Conservation (phyloP, 2,797 vertebrate species). For the Etheostoma perlongum region DNA sequence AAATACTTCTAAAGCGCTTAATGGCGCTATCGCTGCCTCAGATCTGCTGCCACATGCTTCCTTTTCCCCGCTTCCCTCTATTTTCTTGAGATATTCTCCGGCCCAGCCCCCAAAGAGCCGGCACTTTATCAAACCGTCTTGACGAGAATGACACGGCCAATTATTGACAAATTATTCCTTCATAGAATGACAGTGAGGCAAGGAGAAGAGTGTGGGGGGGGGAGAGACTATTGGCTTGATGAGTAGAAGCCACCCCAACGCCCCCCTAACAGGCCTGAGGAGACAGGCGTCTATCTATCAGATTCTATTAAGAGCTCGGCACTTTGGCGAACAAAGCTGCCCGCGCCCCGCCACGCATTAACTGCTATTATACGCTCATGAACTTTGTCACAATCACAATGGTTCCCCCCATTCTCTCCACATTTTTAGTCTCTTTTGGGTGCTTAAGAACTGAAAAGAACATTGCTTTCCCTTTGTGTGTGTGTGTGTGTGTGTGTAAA, state of each 20-base stretch:
- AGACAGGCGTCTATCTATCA: conserved; percentile 83
- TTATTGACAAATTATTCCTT: conserved; percentile 90
- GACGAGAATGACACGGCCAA: conserved; percentile 86
- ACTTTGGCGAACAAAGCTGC: conserved; percentile 83
- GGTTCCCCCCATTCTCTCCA: conserved; percentile 49
- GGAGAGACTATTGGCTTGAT: conserved; percentile 58
- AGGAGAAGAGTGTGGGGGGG: conserved; percentile 47
- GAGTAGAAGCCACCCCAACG: conserved; percentile 58
- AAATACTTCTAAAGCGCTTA: conserved; percentile 89
- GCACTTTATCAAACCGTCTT: conserved; percentile 82
- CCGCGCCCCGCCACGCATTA: conserved; percentile 76
- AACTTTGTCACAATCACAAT: conserved; percentile 82
- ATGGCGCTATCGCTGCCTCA: conserved; percentile 81
- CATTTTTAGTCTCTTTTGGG: conserved; percentile 65
- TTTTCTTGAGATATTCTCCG: conserved; percentile 76
- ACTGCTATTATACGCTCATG: conserved; percentile 82
- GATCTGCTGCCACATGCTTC: conserved; percentile 87
- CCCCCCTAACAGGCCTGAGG: conserved; percentile 76
- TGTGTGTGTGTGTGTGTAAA: neutral
- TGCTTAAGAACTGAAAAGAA: conserved; percentile 51
- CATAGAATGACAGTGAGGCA: conserved; percentile 78
- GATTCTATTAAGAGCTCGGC: conserved; percentile 86
- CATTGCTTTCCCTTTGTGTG: conserved; percentile 34
- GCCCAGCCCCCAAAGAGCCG: conserved; percentile 73
- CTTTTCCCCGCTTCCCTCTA: conserved; percentile 55